Base-by-base conservation (phyloP, 2,888 invertebrate genomes). In the Chorisops tibialis region DNA sequence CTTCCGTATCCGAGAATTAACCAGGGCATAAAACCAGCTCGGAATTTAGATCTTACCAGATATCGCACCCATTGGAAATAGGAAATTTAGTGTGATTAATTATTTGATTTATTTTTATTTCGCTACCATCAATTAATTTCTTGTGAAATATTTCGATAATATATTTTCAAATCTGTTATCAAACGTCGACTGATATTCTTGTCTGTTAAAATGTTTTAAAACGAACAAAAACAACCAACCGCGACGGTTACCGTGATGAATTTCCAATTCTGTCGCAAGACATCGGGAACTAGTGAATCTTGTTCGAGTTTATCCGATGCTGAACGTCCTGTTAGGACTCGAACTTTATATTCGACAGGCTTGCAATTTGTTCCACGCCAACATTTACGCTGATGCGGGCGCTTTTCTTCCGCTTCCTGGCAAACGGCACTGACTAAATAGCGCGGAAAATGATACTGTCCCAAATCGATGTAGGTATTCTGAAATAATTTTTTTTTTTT, bases 171-270 rank as follows among this genome's bases (percentile, higher is more conserved):
- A 38, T 30, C n/a, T n/a, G n/a, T n/a, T n/a, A 45, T 24, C 43
- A 45, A 58, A 45, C 47, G 58, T 35, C 45, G 19, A 12, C 4
- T 19, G 11, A 45, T 9, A 39, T 19, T 16, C 9, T 19, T 48
- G 6, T 30, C 3, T 37, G 12, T 24, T 12, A 24, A 39, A 18
- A 18, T 39, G 35, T 4, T 35, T 62, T 65, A 66, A 59, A 66
- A 68, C 2, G 73, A 69, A 66, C 77, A 77, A 65, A 75, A 77
- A 63, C 77, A 77, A 38, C 77, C 78, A n/a, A 77, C 75, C 1
- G 74, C 73, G 14, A 78, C 73, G 7, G 73, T 74, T 12, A 77
- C 71, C 0, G 75, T 75, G 64, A 72, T 71, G 52, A 77, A 78
- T 66, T 74, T 72, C 77, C 75, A 76, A 35, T 69, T 56, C 47